Conservation (phyloP, 2,113 vertebrate species). For the Carlito syrichta region DNA sequence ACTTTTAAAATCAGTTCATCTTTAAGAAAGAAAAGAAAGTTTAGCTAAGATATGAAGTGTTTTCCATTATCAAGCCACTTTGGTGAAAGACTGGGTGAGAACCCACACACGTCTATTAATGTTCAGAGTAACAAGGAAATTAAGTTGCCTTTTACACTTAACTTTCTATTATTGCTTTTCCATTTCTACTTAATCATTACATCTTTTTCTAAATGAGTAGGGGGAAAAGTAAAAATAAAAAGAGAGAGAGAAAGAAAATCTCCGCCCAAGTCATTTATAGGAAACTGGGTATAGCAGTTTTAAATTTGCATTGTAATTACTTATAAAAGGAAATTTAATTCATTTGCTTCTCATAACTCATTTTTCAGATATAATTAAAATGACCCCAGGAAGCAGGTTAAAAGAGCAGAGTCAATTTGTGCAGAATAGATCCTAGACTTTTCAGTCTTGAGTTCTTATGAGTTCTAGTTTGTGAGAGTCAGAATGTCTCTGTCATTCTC, state of each 20-base stretch:
- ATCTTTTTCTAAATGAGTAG: conserved; percentile 65
- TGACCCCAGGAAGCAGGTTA: conserved; percentile 76
- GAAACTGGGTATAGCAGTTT: conserved; percentile 66
- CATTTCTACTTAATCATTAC: conserved; percentile 64
- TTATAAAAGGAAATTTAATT: conserved; percentile 74
- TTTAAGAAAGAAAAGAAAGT: conserved; percentile 41
- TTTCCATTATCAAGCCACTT: conserved; percentile 48
- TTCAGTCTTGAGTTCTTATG: conserved; percentile 33
- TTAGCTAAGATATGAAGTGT: not conserved
- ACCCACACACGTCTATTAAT: not conserved
- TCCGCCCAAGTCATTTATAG: conserved; percentile 67
- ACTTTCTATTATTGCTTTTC: conserved; percentile 67
- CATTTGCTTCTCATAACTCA: conserved; percentile 74
- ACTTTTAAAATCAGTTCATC: conserved; percentile 14
- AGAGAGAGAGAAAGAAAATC: conserved; percentile 1
- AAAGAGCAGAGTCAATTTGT: conserved; percentile 71
- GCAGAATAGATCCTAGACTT: conserved; percentile 57
- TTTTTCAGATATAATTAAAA: conserved; percentile 83
- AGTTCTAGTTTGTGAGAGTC: conserved; percentile 44
- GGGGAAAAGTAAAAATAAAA: conserved; percentile 32
- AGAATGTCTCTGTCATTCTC: not conserved
- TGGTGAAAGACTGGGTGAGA: conserved; percentile 34
- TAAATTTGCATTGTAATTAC: conserved; percentile 81
- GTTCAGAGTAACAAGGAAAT: conserved; percentile 37
- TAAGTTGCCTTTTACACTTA: conserved; percentile 61